phyloP scores from a whole-genome alignment of 1,140 invertebrate genomes.

The Pissodes strobi region DNA sequence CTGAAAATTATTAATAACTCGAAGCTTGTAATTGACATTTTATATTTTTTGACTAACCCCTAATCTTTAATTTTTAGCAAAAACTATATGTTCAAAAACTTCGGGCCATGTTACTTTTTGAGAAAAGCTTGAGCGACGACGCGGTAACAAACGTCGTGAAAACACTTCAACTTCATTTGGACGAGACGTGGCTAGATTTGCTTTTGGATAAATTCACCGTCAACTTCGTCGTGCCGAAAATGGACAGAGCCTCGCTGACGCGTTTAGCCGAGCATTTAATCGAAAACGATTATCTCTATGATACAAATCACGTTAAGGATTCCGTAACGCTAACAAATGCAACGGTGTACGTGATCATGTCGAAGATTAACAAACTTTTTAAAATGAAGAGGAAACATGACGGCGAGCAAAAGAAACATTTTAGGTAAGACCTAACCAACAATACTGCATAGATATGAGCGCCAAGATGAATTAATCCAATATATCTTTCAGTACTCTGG shows the following conservation, averaged over 20 bases:
- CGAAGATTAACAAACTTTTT: conserved; percentile 42
- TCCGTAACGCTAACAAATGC: conserved; percentile 32
- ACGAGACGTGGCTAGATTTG: conserved; percentile 44
- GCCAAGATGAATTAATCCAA: too few species aligned
- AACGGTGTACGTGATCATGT: conserved; percentile 31
- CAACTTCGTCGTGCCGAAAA: conserved; percentile 40
- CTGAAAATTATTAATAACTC: too few species aligned
- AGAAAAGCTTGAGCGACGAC: conserved; percentile 39
- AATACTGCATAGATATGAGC: too few species aligned
- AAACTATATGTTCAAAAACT: conserved; percentile 51
- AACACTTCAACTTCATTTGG: conserved; percentile 35
- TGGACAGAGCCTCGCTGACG: conserved; percentile 31
- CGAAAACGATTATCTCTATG: conserved; percentile 5
- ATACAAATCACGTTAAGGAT: conserved; percentile 27
- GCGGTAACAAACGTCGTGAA: conserved; percentile 38
- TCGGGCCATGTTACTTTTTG: conserved; percentile 43
- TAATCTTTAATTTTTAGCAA: conserved; percentile 45
- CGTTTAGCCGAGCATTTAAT: conserved; percentile 33
- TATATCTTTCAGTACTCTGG: too few species aligned
- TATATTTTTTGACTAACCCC: conserved; percentile 16
- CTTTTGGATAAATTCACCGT: conserved; percentile 44
- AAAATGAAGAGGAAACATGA: conserved; percentile 40
- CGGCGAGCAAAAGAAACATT: neutral
- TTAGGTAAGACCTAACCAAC: conserved; percentile 22
- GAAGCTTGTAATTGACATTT: too few species aligned